These are phyloP conservation scores for Nanger granti DNA, from an alignment of 2,113 vertebrate genomes.

Conservation along the genomic window DNA sequence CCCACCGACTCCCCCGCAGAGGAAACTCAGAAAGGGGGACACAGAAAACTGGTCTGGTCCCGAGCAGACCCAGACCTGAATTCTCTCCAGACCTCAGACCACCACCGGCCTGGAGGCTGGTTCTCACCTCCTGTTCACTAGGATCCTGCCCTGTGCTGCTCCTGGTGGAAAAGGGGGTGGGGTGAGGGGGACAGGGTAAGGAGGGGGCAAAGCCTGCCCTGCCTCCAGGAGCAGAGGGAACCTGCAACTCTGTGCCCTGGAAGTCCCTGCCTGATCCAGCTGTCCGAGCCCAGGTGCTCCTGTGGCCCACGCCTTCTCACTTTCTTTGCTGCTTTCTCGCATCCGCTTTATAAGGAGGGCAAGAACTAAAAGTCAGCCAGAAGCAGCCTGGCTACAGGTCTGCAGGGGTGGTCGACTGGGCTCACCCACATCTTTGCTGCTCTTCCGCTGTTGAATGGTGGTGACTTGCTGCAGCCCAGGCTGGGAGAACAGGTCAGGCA, in stretches of 20 bases:
- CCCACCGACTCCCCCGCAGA: background rate
- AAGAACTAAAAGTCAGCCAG: background rate
- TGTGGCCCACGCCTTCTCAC: rapidly evolving
- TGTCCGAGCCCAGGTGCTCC: rapidly evolving
- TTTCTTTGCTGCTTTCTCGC: background rate
- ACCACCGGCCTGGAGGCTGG: background rate
- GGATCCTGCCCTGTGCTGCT: background rate
- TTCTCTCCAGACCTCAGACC: background rate
- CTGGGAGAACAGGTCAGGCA: background rate
- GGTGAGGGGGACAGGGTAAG: too few relatives aligned
- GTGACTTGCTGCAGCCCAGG: background rate
- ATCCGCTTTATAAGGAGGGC: background rate
- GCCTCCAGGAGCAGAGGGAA: background rate
- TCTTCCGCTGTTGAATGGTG: background rate
- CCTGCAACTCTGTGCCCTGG: rapidly evolving
- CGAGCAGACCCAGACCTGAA: background rate
- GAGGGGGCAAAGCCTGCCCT: background rate
- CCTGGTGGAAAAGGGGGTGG: background rate
- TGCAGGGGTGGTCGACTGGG: background rate
- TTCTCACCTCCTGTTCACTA: background rate
- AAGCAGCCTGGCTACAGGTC: background rate
- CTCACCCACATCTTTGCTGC: background rate
- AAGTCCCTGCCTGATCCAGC: background rate
- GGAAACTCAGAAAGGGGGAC: background rate
- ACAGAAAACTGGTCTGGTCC: background rate